phyloP scores from a whole-genome alignment of 2,888 invertebrate species.

The Eupithecia pulchellata region DNA sequence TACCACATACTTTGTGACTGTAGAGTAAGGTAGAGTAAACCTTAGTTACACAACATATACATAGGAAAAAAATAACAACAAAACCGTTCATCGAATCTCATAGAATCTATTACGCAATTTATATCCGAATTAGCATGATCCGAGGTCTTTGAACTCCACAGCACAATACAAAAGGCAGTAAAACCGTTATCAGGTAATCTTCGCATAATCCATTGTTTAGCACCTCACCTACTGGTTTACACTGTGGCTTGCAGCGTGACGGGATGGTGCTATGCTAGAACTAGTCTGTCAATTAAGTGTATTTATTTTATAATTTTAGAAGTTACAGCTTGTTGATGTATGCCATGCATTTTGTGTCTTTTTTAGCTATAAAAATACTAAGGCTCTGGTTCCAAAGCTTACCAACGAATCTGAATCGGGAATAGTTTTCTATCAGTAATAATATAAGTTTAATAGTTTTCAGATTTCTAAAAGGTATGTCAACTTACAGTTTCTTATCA shows the following conservation, averaged over 20 bases:
- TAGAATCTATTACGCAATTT: not conserved
- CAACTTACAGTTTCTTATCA: too few relatives aligned
- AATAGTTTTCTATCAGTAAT: too few relatives aligned
- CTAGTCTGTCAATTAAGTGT: not conserved
- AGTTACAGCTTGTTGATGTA: not conserved
- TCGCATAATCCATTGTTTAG: constrained; percentile 37
- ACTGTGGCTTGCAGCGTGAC: constrained; percentile 44
- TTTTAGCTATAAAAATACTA: not conserved
- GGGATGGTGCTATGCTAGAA: constrained; percentile 23
- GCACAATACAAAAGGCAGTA: constrained; percentile 19
- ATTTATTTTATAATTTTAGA: not conserved
- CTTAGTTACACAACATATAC: too few relatives aligned
- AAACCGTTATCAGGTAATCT: constrained; percentile 38
- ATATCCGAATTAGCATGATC: constrained; percentile 1
- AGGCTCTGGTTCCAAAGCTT: not conserved
- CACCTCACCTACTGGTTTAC: not conserved
- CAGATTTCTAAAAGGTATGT: too few relatives aligned
- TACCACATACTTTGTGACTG: too few relatives aligned
- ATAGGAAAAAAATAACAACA: not conserved
- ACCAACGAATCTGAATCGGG: too few relatives aligned
- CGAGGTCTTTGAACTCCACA: constrained; percentile 26
- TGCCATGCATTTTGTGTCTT: not conserved
- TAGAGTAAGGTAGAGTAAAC: too few relatives aligned
- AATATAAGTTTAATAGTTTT: too few relatives aligned
- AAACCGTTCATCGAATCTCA: not conserved